A percentile compares a stretch with the other conserved stretches of the same genome.
Evolutionary conservation across 2,888 invertebrate genomes (phyloP).

Genomic region (Caenorhabditis plicata): DNA sequence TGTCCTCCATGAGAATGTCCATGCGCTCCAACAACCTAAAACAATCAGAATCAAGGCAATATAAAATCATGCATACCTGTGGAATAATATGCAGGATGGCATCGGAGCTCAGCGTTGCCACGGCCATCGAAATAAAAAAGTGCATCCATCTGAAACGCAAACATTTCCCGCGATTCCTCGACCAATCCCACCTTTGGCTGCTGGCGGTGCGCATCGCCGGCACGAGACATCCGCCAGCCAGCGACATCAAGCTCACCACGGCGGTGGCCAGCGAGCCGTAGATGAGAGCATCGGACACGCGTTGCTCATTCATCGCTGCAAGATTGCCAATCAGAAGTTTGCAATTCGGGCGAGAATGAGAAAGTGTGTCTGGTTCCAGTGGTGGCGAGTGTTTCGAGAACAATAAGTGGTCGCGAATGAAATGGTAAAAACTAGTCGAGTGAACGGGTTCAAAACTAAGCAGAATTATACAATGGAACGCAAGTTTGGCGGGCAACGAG

Average conservation of each 20-base stretch:
- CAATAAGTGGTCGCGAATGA: background rate
- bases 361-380: background rate
- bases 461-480: background rate
- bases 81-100: conserved; percentile 69
- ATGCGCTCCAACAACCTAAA: conserved; percentile 32
- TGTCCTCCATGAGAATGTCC: conserved; percentile 13
- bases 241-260: conserved; percentile 67
- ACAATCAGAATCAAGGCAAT: background rate
- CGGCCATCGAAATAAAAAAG: conserved; percentile 68
- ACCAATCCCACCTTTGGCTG: conserved; percentile 14
- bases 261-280: conserved; percentile 67
- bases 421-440: background rate
- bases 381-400: background rate
- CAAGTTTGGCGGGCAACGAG: no score
- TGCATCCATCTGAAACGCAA: conserved; percentile 61
- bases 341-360: background rate
- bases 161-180: background rate
- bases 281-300: conserved; percentile 26
- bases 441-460: background rate
- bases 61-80: conserved; percentile 58
- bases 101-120: conserved; percentile 68
- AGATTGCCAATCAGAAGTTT: background rate
- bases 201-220: conserved; percentile 52
- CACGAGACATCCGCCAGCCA: conserved; percentile 65
- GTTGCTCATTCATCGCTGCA: background rate